Evolutionary conservation across 1,140 invertebrate genomes (phyloP), one percentile per base, ranked within the genome.

Genomic region (Lepidurus packardi): DNA sequence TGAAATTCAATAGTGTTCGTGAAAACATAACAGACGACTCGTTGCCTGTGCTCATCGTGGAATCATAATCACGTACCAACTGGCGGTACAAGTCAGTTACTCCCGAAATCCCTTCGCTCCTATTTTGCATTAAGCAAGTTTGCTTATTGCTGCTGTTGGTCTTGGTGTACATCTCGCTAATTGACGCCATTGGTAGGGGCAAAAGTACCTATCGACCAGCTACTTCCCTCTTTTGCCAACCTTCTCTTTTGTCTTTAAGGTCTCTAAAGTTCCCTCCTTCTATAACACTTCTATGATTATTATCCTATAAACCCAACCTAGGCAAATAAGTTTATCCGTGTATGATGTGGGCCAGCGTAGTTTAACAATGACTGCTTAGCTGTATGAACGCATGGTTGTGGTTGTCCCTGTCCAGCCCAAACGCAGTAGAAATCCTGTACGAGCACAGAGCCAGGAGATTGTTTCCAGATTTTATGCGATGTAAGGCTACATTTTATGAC

Each of bases 61-160:
- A 65, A 65, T 65, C 21, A 65, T 65, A 65, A 65, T 65, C 21
- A 65, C 53, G 53, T 65, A 65, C 53, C 53, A 65, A 65, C 53
- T 65, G 53, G 16, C 53, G n/a, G 16, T 65, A 65, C 16, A 65
- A 65, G 53, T 65, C 53, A 65, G 21, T 65, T 65, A 65, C 21
- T 65, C 53, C 16, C 53, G 8, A 65, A 65, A 21, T 21, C 53
- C 53, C 13, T 21, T 21, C 21, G 21, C 53, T 7, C 21, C 53
- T 65, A 65, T 65, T 65, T 65, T 65, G 34, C 53, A 65, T 65
- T 9, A 65, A 7, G 53, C 53, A 65, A 65, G 53, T 65, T 65
- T 65, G 53, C 53, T 65, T 65, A 65, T 65, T 13, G 53, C 53
- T 65, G 16, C 53, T 65, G 53, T 16, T 65, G 13, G 53, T 21